Evolutionary conservation across 64 coral and sea anemone species (phyloP), one percentile per base, ranked within the genome.

Genomic region (Anthopleura sola): DNA sequence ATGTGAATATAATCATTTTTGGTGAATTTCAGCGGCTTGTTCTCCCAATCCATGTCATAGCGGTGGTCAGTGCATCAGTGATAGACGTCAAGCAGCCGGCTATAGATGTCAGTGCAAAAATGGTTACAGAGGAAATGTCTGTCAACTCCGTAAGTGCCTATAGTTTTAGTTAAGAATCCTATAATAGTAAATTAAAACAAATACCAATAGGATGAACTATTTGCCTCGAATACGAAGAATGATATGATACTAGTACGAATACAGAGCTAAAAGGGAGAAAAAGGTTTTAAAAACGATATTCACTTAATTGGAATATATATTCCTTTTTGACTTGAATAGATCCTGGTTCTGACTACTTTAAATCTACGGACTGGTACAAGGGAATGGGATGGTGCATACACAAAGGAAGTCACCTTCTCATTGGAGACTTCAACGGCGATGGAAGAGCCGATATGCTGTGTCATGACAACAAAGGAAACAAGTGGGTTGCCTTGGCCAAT

Each of bases 381-480:
- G 28, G 18, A 34, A 76, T 76, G 74, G 74, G 74, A 19, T 76
- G 74, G 74, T 76, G 74, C 74, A 21, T 5, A 1, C 74, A 76
- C 74, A 29, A 44, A 32, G 47, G 80, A 44, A 51, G 44, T 55
- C 20, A 3, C 1, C 24, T 50, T 51, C 36, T 36, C 6, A 1
- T 82, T 3, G 80, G 80, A 56, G 32, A 82, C 14, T 82, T 82
- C 18, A 82, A 82, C 26, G 80, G 80, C 3, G 80, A 82, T 23
- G 80, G 80, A 82, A 44, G 80, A 51, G 36, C 40, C 1, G 80
- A 82, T 36, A 82, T 82, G 44, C 23, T 82, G 13, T 82, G 80
- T 46, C 80, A 82, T 29, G 80, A 82, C 39, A 34, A 32, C 5
- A 23, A 3, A 3, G 80, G 80, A 32, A 28, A 82, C 47, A 82